These are phyloP conservation scores for Brachyopa scutellaris DNA, from an alignment of 2,888 invertebrate genomes.

Conservation along the genomic window DNA sequence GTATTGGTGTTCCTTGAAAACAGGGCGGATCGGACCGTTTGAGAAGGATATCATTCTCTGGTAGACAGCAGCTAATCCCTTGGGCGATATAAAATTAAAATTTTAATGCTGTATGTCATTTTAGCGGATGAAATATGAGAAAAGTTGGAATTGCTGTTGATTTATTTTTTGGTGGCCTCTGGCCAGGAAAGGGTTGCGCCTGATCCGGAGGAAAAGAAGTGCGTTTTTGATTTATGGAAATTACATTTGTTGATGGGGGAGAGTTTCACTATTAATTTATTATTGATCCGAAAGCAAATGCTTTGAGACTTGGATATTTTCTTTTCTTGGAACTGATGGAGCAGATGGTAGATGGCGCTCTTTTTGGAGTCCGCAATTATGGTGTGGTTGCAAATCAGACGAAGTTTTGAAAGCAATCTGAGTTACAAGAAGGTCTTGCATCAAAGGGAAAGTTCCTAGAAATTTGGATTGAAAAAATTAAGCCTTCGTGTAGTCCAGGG, in stretches of 20 bases:
- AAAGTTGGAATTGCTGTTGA: conserved; percentile 70
- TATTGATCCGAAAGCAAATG: conserved; percentile 35
- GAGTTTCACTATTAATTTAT: conserved; percentile 35
- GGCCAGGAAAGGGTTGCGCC: conserved; percentile 51
- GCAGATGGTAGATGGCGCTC: neutral
- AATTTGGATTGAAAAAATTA: too few species aligned
- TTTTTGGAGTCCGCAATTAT: neutral
- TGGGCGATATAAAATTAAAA: conserved; percentile 71
- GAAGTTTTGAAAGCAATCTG: too few species aligned
- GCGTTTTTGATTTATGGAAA: conserved; percentile 67
- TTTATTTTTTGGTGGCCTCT: conserved; percentile 63
- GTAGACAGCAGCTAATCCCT: conserved; percentile 63
- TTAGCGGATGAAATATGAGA: conserved; percentile 68
- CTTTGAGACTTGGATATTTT: too few species aligned
- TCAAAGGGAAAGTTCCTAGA: too few species aligned
- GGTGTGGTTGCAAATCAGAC: conserved; percentile 1
- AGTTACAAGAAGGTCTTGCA: too few species aligned
- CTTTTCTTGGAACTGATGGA: too few species aligned
- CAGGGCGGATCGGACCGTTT: conserved; percentile 2
- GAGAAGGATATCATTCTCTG: conserved; percentile 58
- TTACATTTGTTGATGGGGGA: conserved; percentile 55
- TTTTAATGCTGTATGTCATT: conserved; percentile 71
- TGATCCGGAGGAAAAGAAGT: conserved; percentile 30
- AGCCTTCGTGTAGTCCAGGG: too few species aligned
- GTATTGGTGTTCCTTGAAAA: neutral